Base-by-base conservation (phyloP, 2,113 vertebrate genomes). In the Columba janthina region DNA sequence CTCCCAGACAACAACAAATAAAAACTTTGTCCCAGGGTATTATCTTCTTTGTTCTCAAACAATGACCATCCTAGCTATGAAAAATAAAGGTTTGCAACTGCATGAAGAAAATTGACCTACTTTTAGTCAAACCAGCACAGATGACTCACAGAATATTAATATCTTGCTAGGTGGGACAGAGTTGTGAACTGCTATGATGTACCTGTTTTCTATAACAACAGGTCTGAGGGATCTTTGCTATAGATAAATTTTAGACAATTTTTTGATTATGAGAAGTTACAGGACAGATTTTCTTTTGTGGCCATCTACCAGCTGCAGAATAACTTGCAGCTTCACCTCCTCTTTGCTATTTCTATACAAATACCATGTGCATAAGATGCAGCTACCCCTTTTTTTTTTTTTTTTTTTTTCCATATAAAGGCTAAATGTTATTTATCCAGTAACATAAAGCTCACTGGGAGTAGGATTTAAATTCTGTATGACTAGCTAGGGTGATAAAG, bases 331-430 rank as follows among this genome's bases (percentile, higher is more conserved):
- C 24, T 46, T 80, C 0, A 0, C 36, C 28, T 74, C 4, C 2
- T 44, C 18, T 51, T 54, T 22, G 2, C 16, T 58, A 15, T 64
- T 92, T 56, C 32, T 20, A 10, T 24, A 16, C 4, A 51, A 40
- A 26, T 17, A 81, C 34, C 0, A 0, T 0, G 2, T 20, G 6
- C 4, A n/a, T 3, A 5, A 71, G 62, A 40, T 78, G 5, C 4
- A 44, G 15, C 15, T 15, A n/a, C 31, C 6, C 3, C 4, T 44
- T 44, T 18, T 44, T 19, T 18, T 18, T 44, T 46, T 46, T 19
- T 9, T 46, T 17, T 15, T 15, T 42, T 42, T 42, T 44, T 19
- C 9, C 44, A 46, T 46, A 19, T 19, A 46, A 46, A 46, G 44
- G 44, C 18, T 46, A 18, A 46, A 26, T 62, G n/a, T 31, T 83